These are phyloP conservation scores for Trachelus iudaicus DNA, from an alignment of 2,888 invertebrate genomes.

Conservation along the genomic window DNA sequence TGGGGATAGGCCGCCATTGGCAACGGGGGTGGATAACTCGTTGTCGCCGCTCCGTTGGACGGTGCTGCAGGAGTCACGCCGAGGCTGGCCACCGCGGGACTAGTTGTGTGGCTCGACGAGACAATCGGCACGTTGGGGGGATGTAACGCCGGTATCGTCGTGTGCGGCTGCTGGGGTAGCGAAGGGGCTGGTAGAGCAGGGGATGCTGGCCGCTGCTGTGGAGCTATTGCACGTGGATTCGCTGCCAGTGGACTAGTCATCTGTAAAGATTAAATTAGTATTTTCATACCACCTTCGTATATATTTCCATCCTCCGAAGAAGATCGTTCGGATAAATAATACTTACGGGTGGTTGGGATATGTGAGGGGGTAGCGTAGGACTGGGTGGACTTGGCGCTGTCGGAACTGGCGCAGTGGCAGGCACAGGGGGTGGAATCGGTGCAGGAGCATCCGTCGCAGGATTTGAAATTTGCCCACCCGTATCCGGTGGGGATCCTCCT, in stretches of 20 bases:
- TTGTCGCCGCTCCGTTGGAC: constrained; percentile 63
- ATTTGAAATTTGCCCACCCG: constrained; percentile 64
- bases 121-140: constrained; percentile 64
- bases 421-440: constrained; percentile 78
- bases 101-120: constrained; percentile 65
- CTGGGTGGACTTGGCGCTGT: constrained; percentile 74
- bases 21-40: constrained; percentile 56
- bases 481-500: constrained; percentile 63
- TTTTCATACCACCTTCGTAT: background rate
- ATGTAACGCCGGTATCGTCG: constrained; percentile 61
- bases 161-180: constrained; percentile 62
- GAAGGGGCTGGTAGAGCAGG: constrained; percentile 57
- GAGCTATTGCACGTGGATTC: constrained; percentile 66
- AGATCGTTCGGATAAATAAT: background rate
- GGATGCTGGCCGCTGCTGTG: constrained; percentile 70
- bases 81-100: constrained; percentile 68
- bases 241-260: constrained; percentile 66
- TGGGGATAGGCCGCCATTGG: constrained; percentile 64
- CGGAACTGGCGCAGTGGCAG: constrained; percentile 75
- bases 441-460: constrained; percentile 73
- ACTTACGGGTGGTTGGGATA: constrained; percentile 65
- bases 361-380: constrained; percentile 67
- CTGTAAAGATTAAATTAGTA: constrained; percentile 33
- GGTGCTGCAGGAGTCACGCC: constrained; percentile 71
- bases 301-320: background rate